Evolutionary conservation across 30 jellyfish, hydroid and myxozoan species (phyloP).

Genomic region (Hydra vulgaris): DNA sequence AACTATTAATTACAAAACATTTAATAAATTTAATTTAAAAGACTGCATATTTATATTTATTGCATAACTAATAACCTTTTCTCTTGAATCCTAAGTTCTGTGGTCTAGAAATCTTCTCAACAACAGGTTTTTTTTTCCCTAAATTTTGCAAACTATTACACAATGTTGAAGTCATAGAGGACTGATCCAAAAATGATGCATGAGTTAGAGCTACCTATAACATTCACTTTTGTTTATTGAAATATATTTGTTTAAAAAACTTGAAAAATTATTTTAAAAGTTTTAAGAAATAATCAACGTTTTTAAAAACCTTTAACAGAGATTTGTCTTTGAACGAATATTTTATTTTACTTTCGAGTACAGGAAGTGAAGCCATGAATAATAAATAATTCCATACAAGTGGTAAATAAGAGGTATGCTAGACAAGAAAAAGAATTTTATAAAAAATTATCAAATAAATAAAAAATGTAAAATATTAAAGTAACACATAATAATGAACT

Average conservation of each 20-base stretch:
- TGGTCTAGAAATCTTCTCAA: background rate
- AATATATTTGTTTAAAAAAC: background rate
- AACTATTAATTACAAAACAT: too few relatives aligned
- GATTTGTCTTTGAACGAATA: slow-evolving; percentile 40
- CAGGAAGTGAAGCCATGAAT: slow-evolving; percentile 29
- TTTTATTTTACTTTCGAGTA: slow-evolving; percentile 33
- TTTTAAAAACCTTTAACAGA: slow-evolving; percentile 34
- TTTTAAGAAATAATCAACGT: background rate
- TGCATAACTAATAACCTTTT: slow-evolving; percentile 1
- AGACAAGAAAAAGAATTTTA: background rate
- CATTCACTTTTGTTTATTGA: background rate
- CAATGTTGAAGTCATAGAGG: background rate
- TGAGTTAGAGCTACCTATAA: slow-evolving; percentile 19
- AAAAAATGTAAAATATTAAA: too few relatives aligned
- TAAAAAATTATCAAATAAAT: too few relatives aligned
- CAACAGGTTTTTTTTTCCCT: slow-evolving; percentile 6
- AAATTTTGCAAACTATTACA: slow-evolving; percentile 2
- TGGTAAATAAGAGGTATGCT: slow-evolving; percentile 43
- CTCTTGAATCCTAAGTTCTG: background rate
- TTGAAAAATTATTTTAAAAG: background rate
- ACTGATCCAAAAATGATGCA: slow-evolving; percentile 15
- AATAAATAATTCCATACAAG: slow-evolving; percentile 39
- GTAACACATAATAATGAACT: too few relatives aligned
- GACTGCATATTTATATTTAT: too few relatives aligned
- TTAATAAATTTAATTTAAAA: too few relatives aligned